Conservation (phyloP, 2,797 vertebrate genomes). For the Smutsia temminckii region DNA sequence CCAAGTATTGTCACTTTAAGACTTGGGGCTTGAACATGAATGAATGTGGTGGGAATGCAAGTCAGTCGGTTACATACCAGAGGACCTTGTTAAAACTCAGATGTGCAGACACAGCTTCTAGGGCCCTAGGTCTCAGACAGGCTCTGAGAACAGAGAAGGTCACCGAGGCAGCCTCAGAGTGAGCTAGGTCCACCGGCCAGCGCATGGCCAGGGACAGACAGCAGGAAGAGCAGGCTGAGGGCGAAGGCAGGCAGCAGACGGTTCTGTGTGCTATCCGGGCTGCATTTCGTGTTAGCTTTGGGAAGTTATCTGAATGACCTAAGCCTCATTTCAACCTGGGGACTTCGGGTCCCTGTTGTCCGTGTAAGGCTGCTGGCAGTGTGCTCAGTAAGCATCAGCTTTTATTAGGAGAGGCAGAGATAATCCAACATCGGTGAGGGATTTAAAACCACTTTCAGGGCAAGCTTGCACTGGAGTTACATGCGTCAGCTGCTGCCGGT, state of each 20-base stretch:
- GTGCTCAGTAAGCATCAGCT: neutral
- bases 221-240: too few relatives aligned
- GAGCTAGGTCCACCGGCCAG: neutral
- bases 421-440: neutral
- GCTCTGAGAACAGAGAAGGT: neutral
- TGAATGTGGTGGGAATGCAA: neutral
- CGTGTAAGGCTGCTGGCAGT: neutral
- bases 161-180: too few relatives aligned
- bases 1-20: neutral
- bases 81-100: neutral
- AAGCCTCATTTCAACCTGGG: neutral
- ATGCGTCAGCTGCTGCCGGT: rapidly evolving
- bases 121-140: neutral
- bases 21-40: neutral
- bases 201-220: too few relatives aligned
- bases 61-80: neutral
- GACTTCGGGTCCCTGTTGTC: neutral
- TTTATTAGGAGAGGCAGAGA: neutral
- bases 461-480: neutral
- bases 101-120: neutral
- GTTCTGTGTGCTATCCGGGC: too few relatives aligned
- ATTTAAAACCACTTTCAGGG: neutral
- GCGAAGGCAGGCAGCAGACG: too few relatives aligned
- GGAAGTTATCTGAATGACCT: neutral
- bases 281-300: neutral